Conservation (phyloP, 2,797 vertebrate genomes). For the Amniataba percoides region DNA sequence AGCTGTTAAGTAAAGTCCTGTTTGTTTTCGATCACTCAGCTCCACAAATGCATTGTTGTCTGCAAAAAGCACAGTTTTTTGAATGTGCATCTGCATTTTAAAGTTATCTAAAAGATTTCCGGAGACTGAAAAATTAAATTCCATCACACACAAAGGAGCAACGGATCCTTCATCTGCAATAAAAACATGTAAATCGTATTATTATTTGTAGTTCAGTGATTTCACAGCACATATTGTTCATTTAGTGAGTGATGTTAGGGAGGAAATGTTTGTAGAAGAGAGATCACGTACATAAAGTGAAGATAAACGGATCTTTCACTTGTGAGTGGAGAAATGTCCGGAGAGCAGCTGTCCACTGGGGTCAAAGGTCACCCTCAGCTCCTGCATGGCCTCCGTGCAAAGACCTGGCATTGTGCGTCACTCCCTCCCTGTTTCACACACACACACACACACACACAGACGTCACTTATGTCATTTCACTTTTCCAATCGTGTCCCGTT, state of each 20-base stretch:
- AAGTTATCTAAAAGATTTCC: not conserved
- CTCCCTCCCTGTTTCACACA: conserved; percentile 19
- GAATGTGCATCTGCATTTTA: not conserved
- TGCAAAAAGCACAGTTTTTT: no score
- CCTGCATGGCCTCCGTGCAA: conserved; percentile 5
- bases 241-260: not conserved
- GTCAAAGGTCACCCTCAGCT: conserved; percentile 47
- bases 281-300: not conserved
- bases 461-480: not conserved
- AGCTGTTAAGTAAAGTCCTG: not conserved
- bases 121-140: not conserved
- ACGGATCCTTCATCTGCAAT: no score
- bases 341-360: conserved; percentile 30
- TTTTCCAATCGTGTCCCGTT: not conserved
- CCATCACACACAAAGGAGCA: not conserved
- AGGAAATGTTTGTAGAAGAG: not conserved
- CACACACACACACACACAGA: not conserved
- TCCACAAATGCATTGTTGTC: not conserved
- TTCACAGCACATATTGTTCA: not conserved
- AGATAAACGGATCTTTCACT: not conserved
- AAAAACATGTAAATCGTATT: not conserved
- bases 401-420: conserved; percentile 38
- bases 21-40: not conserved
- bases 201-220: not conserved
- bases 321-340: conserved; percentile 13